Conservation (phyloP, 2,888 invertebrate species). For the Odontocolon sp. region DNA sequence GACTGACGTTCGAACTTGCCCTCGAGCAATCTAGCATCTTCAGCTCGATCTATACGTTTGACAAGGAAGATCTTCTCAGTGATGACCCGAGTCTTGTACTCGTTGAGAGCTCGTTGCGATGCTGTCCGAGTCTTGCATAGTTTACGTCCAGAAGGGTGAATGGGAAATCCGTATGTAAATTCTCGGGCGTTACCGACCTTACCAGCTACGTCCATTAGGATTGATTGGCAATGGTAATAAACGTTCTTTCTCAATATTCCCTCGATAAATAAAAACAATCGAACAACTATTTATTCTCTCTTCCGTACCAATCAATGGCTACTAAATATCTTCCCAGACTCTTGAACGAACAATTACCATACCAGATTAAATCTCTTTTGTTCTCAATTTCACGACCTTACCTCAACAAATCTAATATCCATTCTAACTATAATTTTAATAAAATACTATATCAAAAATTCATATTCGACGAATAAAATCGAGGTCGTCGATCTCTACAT, state of each 20-base stretch:
- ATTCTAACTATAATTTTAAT: neutral
- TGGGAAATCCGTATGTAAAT: slow-evolving; percentile 63
- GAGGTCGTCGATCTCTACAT: slow-evolving; percentile 22
- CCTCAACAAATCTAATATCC: neutral
- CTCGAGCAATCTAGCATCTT: slow-evolving; percentile 48
- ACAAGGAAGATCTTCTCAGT: slow-evolving; percentile 62
- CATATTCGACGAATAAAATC: neutral
- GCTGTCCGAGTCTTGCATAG: neutral
- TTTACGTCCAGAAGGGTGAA: slow-evolving; percentile 42
- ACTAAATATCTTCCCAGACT: neutral
- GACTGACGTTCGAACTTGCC: slow-evolving; percentile 52
- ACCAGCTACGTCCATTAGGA: slow-evolving; percentile 76
- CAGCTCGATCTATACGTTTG: slow-evolving; percentile 48
- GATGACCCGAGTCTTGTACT: slow-evolving; percentile 72
- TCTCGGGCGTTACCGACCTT: slow-evolving; percentile 71
- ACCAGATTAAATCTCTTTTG: neutral
- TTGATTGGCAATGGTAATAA: slow-evolving; percentile 79
- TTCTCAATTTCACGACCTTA: neutral
- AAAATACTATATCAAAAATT: neutral
- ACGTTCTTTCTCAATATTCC: slow-evolving; percentile 67
- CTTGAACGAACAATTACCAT: neutral
- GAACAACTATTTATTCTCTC: slow-evolving; percentile 17
- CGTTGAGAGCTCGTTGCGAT: slow-evolving; percentile 39
- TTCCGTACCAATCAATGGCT: too few relatives aligned
- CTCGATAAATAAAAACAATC: slow-evolving; percentile 42